A percentile compares a stretch with the other conserved stretches of the same genome.
phyloP scores from a whole-genome alignment of 37 sponge, comb jelly and placozoan species.

The Haliclona indistincta region DNA sequence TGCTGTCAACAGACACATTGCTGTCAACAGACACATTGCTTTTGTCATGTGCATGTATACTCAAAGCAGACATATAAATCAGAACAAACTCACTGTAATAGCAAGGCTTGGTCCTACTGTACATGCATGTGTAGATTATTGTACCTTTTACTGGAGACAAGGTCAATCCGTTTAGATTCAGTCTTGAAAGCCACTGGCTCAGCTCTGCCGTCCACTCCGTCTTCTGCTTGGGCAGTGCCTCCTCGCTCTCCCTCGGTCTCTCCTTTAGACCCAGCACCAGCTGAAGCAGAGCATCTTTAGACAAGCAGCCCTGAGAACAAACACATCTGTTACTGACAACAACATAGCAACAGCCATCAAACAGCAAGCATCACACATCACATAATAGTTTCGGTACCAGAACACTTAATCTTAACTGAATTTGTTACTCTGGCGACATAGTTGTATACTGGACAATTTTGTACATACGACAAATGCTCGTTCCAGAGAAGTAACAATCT shows the following conservation, averaged over 20 bases:
- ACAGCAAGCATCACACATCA: no score
- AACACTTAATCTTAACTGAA: no score
- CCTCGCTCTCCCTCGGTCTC: background rate
- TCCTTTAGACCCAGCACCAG: constrained; percentile 21
- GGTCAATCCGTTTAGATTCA: constrained; percentile 25
- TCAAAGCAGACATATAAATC: no score
- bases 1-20: no score
- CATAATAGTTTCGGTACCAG: no score
- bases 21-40: no score
- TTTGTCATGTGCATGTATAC: no score
- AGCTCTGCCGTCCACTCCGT: constrained; percentile 15
- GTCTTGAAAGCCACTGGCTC: constrained; percentile 33
- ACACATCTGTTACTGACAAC: no score
- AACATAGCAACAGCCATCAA: no score
- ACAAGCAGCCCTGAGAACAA: constrained; percentile 19
- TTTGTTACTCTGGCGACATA: background rate
- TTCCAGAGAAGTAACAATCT: constrained; percentile 11
- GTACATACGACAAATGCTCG: constrained; percentile 14
- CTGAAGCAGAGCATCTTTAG: constrained; percentile 25
- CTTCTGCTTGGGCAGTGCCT: background rate
- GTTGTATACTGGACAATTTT: background rate
- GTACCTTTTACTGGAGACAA: constrained; percentile 4
- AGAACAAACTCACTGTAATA: no score
- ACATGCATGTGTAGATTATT: no score
- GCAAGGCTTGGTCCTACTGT: no score